Conservation (phyloP, 2,888 invertebrate species). For the Synanthedon andrenaeformis region DNA sequence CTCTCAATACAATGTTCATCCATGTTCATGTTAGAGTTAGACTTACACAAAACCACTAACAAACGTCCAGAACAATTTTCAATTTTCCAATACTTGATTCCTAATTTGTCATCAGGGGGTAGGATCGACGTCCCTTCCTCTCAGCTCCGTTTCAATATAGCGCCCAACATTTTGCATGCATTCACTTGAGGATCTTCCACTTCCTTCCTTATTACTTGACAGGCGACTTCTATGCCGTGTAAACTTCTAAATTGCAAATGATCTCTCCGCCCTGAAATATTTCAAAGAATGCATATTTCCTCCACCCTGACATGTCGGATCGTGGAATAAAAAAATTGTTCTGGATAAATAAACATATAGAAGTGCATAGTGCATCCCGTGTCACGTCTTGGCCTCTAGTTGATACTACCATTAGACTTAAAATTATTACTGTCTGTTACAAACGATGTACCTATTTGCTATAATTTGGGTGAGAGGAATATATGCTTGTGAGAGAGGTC, state of each 20-base stretch:
- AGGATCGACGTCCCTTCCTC: no score
- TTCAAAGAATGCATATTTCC: constrained; percentile 30
- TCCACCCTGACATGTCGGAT: constrained; percentile 17
- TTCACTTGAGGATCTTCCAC: no score
- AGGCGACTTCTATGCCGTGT: no score
- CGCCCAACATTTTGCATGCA: no score
- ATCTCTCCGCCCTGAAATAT: neutral
- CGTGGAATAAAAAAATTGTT: constrained; percentile 46
- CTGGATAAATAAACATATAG: constrained; percentile 50
- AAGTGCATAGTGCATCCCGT: constrained; percentile 50
- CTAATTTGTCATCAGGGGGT: no score
- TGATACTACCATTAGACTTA: constrained; percentile 29
- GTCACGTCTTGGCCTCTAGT: constrained; percentile 35
- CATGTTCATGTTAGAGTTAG: constrained; percentile 61
- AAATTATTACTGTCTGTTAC: constrained; percentile 35
- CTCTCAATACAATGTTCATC: constrained; percentile 29
- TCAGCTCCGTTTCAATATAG: no score
- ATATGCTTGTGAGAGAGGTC: constrained; percentile 37
- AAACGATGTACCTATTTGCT: constrained; percentile 23
- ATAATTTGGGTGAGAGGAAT: constrained; percentile 38
- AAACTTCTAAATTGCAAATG: no score
- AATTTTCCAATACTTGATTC: neutral
- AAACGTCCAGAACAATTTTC: constrained; percentile 44
- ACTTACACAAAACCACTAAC: constrained; percentile 48
- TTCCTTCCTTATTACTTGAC: no score